Evolutionary conservation across 2,797 vertebrate species (phyloP), one percentile per base, ranked within the genome.

Genomic region (Brachymystax lenok): DNA sequence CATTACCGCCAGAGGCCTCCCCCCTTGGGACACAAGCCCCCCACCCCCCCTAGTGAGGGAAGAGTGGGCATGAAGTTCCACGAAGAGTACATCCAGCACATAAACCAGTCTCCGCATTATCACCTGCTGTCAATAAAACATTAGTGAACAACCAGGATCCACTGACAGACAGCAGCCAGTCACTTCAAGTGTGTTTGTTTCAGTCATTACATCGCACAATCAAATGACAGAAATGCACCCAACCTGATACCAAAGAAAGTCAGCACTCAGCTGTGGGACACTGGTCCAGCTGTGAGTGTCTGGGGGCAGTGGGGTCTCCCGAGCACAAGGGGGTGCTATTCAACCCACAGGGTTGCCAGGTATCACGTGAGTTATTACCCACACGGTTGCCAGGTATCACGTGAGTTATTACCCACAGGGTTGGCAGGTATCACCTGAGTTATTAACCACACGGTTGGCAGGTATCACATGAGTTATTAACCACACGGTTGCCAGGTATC

Each of bases 1-100:
- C 71, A 81, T 86, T 86, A 81, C 83, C 80, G 59, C 54, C 81
- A 76, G 77, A 40, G 54, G 66, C 51, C 75, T 28, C 67, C 67
- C 24, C 46, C 56, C 46, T 61, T n/a, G 56, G 56, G n/a, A 21
- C n/a, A 21, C 56, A n/a, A 56, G 54, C 27, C 40, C 14, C 28
- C 12, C 52, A 12, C 17, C 52, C 12, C 28, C 10, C n/a, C 14
- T 13, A 2, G 24, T 54, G 40, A 51, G 69, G 19, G 17, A 52
- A 40, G 40, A 2, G 70, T 16, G 3, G 69, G 13, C 19, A 69
- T 35, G 66, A 12, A 5, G 46, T 27, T 24, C 19, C n/a, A n/a
- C 3, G 24, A 17, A 21, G 2, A 17, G 8, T 35, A 69, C 21
- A 50, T 12, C 50, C 2, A 54, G 28, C 16, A 56, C 10, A 33